Conservation (phyloP, 2,797 vertebrate species). For the Etheostoma perlongum region DNA sequence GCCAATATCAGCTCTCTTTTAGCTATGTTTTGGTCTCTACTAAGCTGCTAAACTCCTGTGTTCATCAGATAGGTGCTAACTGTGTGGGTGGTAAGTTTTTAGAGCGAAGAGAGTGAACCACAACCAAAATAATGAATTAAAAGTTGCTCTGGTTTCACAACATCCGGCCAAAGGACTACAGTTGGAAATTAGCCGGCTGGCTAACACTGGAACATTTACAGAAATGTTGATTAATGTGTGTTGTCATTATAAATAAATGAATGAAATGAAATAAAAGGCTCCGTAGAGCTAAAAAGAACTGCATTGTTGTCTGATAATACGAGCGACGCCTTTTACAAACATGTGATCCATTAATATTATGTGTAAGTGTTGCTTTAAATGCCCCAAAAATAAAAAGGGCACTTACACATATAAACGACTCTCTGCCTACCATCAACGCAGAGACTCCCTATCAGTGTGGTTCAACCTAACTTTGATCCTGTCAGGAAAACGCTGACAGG, state of each 20-base stretch:
- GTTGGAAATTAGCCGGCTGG: too few species aligned
- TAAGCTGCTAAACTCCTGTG: background rate
- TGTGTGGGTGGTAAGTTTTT: too few species aligned
- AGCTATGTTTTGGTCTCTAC: slow-evolving; percentile 3
- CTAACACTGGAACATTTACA: too few species aligned
- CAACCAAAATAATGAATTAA: background rate
- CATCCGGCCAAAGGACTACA: too few species aligned
- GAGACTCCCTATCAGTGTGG: background rate
- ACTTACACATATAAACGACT: background rate
- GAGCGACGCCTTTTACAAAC: too few species aligned
- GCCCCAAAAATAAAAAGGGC: background rate
- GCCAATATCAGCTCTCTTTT: background rate
- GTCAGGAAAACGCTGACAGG: background rate
- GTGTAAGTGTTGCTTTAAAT: background rate
- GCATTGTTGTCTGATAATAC: too few species aligned
- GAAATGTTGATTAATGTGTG: too few species aligned
- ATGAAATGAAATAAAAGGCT: background rate
- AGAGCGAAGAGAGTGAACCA: too few species aligned
- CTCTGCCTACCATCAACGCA: background rate
- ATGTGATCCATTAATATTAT: background rate
- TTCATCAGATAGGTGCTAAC: background rate
- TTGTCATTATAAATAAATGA: too few species aligned
- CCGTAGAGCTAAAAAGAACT: background rate
- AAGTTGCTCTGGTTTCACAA: background rate
- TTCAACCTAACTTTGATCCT: background rate